phyloP scores from a whole-genome alignment of 1,140 invertebrate species.

The Chionoecetes opilio region DNA sequence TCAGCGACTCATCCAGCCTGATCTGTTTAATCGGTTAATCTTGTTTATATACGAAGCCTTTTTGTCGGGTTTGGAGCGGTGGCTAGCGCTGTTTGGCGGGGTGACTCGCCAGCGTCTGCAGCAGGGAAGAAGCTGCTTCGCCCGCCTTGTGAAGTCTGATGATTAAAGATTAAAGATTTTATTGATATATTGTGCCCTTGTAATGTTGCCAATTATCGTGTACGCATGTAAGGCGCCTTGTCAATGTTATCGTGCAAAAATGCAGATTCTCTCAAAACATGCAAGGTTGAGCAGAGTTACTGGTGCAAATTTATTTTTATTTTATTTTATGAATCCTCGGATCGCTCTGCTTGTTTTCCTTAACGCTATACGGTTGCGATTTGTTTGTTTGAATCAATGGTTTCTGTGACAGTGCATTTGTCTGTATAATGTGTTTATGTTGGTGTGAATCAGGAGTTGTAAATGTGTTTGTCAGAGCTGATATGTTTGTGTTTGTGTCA shows the following conservation, averaged over 20 bases:
- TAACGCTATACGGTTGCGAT: not conserved
- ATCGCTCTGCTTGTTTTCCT: not conserved
- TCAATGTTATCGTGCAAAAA: slow-evolving; percentile 19
- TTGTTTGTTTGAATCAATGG: not conserved
- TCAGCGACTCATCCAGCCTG: not conserved
- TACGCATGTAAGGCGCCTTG: not conserved
- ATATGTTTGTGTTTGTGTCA: slow-evolving; percentile 22
- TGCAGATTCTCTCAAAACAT: not conserved
- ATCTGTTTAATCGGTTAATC: slow-evolving; percentile 30
- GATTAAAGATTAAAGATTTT: not conserved
- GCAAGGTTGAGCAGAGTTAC: not conserved
- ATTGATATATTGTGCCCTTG: not conserved
- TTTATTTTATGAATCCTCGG: not conserved
- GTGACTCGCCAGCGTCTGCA: not conserved
- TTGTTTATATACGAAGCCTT: slow-evolving; percentile 30
- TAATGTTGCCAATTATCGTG: slow-evolving; percentile 19
- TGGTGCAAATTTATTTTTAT: not conserved
- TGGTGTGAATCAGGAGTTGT: not conserved
- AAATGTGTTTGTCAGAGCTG: not conserved
- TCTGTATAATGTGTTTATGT: slow-evolving; percentile 22
- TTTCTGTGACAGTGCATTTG: not conserved
- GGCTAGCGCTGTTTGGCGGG: not conserved
- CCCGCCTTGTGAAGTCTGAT: not conserved
- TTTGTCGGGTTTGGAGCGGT: not conserved
- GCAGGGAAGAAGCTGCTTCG: not conserved